Conservation (phyloP, 2,113 vertebrate species). For the Spea multiplicata region DNA sequence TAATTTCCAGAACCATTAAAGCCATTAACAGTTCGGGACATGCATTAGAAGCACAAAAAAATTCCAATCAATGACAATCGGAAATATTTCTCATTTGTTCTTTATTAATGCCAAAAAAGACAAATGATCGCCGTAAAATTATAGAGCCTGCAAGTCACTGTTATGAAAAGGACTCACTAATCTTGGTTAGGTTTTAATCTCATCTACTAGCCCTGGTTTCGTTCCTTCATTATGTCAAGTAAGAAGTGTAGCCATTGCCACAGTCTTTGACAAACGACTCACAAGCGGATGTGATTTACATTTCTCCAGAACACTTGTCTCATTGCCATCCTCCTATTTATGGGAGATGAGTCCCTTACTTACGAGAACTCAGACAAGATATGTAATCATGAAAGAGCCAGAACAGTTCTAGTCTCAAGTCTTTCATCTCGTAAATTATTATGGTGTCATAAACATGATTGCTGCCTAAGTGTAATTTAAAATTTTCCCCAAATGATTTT, state of each 20-base stretch:
- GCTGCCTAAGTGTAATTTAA: constrained; percentile 35
- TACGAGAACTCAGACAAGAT: constrained; percentile 37
- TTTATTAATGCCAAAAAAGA: constrained; percentile 19
- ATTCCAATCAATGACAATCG: background rate
- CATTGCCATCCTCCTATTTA: constrained; percentile 44
- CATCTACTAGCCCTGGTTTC: constrained; percentile 28
- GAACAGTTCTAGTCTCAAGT: constrained; percentile 6
- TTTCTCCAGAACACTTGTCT: constrained; percentile 33
- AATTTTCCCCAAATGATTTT: constrained; percentile 28
- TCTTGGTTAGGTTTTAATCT: constrained; percentile 47
- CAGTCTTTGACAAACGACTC: constrained; percentile 37
- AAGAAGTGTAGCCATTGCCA: constrained; percentile 46
- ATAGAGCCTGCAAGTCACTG: constrained; percentile 33
- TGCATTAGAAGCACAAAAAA: background rate
- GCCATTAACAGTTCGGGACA: constrained; percentile 1
- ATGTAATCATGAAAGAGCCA: constrained; percentile 30
- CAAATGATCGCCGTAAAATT: constrained; percentile 33
- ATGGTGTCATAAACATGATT: constrained; percentile 39
- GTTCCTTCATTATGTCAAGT: constrained; percentile 42
- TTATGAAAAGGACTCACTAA: constrained; percentile 44
- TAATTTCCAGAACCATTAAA: background rate
- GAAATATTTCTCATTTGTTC: constrained; percentile 17
- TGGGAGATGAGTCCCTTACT: constrained; percentile 35
- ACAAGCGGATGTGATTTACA: constrained; percentile 37
- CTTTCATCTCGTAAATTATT: constrained; percentile 41